Conservation (phyloP, 2,888 invertebrate genomes). For the Imbricaverruca yamaguchii region DNA sequence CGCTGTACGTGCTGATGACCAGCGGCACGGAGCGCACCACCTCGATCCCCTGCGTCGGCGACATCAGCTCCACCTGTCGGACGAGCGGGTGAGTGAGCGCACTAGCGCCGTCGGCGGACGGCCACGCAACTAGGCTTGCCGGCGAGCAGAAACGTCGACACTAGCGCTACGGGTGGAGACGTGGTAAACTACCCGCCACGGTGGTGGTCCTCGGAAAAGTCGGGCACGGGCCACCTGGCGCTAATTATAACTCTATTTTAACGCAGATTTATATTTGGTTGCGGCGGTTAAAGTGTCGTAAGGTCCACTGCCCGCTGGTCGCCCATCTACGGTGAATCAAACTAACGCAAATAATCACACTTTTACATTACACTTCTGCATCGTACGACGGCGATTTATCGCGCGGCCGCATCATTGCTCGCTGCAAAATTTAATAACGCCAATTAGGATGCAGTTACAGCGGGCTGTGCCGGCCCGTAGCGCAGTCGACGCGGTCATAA, state of each 20-base stretch:
- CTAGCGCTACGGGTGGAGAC: neutral
- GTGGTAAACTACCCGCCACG: neutral
- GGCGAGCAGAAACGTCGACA: neutral
- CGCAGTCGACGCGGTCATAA: neutral
- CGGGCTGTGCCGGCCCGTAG: neutral
- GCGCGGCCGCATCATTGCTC: neutral
- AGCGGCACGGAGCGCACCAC: constrained; percentile 18
- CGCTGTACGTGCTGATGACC: constrained; percentile 21
- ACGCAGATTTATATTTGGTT: neutral
- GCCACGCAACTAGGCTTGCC: neutral
- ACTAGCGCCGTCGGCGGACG: neutral
- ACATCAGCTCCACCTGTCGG: constrained; percentile 14
- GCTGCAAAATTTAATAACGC: constrained; percentile 21
- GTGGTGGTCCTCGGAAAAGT: neutral
- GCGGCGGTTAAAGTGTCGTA: neutral
- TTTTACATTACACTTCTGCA: neutral
- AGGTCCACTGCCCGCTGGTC: neutral
- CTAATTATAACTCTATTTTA: neutral
- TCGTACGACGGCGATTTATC: constrained; percentile 9
- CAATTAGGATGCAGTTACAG: constrained; percentile 5
- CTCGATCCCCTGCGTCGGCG: neutral
- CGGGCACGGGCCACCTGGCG: neutral
- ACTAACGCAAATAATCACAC: constrained; percentile 21
- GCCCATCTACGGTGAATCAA: constrained; percentile 3
- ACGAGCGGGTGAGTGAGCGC: neutral